These are phyloP conservation scores for Drosophila elegans DNA, from an alignment of 1,140 invertebrate species.

Conservation along the genomic window DNA sequence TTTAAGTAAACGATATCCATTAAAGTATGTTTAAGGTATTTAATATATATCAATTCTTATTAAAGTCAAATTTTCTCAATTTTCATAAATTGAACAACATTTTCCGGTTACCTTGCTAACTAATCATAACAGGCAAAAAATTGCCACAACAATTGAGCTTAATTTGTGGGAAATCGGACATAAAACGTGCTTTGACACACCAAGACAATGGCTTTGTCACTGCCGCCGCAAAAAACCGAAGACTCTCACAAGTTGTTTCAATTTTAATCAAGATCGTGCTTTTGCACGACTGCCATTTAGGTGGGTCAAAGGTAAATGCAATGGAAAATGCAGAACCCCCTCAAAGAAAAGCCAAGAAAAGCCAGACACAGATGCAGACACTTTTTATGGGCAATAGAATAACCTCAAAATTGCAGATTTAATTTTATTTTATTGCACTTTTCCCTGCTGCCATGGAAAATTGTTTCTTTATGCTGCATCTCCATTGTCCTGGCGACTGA, in stretches of 20 bases:
- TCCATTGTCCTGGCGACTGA: slow-evolving; percentile 34
- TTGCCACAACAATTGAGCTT: slow-evolving; percentile 26
- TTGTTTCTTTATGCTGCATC: slow-evolving; percentile 68
- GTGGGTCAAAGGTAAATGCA: slow-evolving; percentile 69
- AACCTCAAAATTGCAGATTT: slow-evolving; percentile 83
- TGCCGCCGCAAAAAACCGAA: slow-evolving; percentile 2
- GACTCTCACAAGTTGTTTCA: slow-evolving; percentile 53
- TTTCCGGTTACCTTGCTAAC: background rate
- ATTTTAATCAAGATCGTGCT: slow-evolving; percentile 74
- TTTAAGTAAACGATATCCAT: background rate
- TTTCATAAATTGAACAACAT: background rate
- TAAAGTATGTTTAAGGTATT: background rate
- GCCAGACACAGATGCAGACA: slow-evolving; percentile 65
- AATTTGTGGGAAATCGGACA: slow-evolving; percentile 60
- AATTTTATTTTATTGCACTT: slow-evolving; percentile 81
- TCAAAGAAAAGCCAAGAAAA: slow-evolving; percentile 23
- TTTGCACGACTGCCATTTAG: slow-evolving; percentile 74
- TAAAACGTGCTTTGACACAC: slow-evolving; percentile 63
- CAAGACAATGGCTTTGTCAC: slow-evolving; percentile 27
- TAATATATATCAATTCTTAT: background rate
- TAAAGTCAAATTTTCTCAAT: no score
- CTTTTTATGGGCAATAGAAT: slow-evolving; percentile 72
- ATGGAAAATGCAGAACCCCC: slow-evolving; percentile 10
- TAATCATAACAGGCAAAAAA: background rate
- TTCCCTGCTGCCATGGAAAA: slow-evolving; percentile 51